Evolutionary conservation across 2,888 invertebrate species (phyloP), one percentile per base, ranked within the genome.

Genomic region (Abscondita cerata): DNA sequence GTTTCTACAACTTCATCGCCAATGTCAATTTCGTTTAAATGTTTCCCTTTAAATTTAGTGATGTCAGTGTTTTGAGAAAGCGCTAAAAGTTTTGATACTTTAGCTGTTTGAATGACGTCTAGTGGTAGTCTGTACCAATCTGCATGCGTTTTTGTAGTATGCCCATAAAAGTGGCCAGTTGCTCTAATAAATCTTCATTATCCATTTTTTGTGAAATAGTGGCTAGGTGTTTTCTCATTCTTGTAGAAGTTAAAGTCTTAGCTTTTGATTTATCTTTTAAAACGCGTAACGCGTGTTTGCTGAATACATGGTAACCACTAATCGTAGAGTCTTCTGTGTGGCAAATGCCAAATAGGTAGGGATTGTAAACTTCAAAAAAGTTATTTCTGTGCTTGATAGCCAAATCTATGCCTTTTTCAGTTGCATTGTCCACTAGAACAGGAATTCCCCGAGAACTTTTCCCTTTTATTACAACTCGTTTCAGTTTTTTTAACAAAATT

Each of bases 91-190:
- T 47, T 47, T 1, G 47, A 47, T 1, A 47, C 47, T n/a, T 67
- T 65, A 12, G 68, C 66, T 9, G 64, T 68, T 52, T 66, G 66
- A 40, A 64, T 66, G 15, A 66, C 50, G 51, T 68, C 68, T 16
- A 38, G 48, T 25, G 64, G 64, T 48, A 68, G 48, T 33, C 62
- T 54, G 33, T 59, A 66, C 55, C 52, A 66, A 44, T 62, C 66
- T 8, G 15, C 12, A 36, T 65, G 64, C 8, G 65, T 67, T 52
- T 67, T 36, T 5, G 36, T 33, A 25, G 12, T 15, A 15, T 13
- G 31, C 36, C 36, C 36, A 36, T 36, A 36, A 36, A 36, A 12
- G 36, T n/a, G 2, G 36, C 36, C 12, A 36, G 11, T 11, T 36
- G 36, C 12, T 36, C 36, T 12, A 36, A n/a, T n/a, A n/a, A 12